Conservation (phyloP, 2,797 vertebrate genomes). For the Caiman crocodilus region DNA sequence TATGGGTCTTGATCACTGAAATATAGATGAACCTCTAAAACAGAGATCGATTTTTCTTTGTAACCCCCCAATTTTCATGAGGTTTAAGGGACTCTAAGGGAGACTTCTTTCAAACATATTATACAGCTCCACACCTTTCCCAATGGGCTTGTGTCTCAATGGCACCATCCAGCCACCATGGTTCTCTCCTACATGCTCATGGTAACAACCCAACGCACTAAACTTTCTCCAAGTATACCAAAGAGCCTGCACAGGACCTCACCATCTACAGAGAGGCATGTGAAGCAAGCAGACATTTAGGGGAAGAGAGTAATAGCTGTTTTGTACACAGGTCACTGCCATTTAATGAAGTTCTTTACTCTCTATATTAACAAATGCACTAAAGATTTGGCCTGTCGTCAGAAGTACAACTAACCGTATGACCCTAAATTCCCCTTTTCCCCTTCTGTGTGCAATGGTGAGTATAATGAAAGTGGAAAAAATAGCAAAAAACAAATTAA, state of each 20-base stretch:
- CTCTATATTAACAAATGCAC: background rate
- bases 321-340: background rate
- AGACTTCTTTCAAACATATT: no score
- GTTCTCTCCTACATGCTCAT: background rate
- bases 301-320: background rate
- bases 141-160: background rate
- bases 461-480: background rate
- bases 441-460: background rate
- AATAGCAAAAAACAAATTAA: background rate
- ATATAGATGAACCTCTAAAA: no score
- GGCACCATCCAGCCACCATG: background rate
- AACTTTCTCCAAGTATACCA: background rate
- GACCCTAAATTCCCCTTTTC: background rate
- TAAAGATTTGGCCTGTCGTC: background rate
- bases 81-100: no score
- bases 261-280: background rate
- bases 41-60: no score
- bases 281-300: background rate
- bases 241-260: background rate
- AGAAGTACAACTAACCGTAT: background rate
- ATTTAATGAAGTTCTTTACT: background rate
- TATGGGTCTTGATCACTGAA: no score
- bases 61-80: no score
- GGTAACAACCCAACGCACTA: background rate
- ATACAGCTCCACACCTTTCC: no score